Conservation (phyloP, 2,113 vertebrate genomes). For the Bubo bubo region DNA sequence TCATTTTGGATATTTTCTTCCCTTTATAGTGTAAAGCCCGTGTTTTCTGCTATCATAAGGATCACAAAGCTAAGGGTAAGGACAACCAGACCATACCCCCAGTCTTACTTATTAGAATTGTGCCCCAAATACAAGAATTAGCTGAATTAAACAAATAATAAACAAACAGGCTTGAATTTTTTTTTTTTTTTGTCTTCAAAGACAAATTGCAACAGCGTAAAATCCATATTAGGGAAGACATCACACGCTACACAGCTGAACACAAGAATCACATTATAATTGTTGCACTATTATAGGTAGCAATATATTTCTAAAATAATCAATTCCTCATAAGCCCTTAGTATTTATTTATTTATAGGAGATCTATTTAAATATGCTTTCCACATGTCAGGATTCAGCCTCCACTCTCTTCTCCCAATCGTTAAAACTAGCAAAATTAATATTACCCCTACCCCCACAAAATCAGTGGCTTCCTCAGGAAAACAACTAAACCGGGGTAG, state of each 20-base stretch:
- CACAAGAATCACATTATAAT: background rate
- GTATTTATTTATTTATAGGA: background rate
- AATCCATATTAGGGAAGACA: background rate
- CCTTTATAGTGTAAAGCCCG: rapidly evolving
- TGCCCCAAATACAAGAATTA: background rate
- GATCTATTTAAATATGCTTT: background rate
- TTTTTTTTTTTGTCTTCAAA: background rate
- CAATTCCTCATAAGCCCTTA: background rate
- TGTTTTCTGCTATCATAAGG: background rate
- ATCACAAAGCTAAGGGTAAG: background rate
- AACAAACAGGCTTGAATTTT: no score
- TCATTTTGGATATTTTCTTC: rapidly evolving
- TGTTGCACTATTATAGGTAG: background rate
- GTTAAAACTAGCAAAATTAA: background rate
- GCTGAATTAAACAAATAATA: no score
- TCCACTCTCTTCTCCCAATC: background rate
- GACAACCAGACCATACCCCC: background rate
- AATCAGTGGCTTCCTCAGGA: background rate
- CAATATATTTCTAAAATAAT: background rate
- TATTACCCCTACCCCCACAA: background rate
- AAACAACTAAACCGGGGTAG: background rate
- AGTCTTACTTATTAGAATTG: background rate
- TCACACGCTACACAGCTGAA: background rate
- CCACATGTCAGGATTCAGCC: background rate
- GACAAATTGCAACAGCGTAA: background rate